Evolutionary conservation across 2,888 invertebrate genomes (phyloP).

Genomic region (Polietes domitor): DNA sequence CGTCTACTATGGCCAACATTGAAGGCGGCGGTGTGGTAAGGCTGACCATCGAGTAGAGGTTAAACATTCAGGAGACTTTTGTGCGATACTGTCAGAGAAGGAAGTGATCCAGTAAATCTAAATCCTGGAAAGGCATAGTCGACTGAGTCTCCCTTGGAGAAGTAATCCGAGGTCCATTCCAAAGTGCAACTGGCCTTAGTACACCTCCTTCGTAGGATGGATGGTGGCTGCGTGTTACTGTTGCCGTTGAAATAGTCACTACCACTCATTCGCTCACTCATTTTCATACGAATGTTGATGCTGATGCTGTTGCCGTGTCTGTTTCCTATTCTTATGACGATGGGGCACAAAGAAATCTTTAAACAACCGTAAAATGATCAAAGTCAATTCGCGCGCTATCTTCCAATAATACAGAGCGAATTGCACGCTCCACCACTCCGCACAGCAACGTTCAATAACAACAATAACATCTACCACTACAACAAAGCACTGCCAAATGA

Average conservation of each 20-base stretch:
- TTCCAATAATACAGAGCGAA: slow-evolving; percentile 69
- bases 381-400: slow-evolving; percentile 79
- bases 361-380: slow-evolving; percentile 79
- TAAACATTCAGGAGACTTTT: too few relatives aligned
- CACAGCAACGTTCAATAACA: neutral
- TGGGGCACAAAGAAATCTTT: slow-evolving; percentile 52
- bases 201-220: neutral
- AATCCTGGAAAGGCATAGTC: too few relatives aligned
- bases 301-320: too few relatives aligned
- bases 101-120: too few relatives aligned
- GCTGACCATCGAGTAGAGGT: neutral
- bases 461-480: neutral
- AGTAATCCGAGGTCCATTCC: too few relatives aligned
- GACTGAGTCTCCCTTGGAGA: neutral
- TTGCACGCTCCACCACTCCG: slow-evolving; percentile 35
- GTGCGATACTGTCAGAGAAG: too few relatives aligned
- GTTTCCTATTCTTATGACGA: slow-evolving; percentile 22
- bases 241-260: slow-evolving; percentile 24
- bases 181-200: neutral
- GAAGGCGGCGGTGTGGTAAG: neutral
- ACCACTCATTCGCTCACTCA: neutral
- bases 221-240: neutral
- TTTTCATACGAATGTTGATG: slow-evolving; percentile 12
- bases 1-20: neutral
- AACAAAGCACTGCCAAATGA: neutral